Percentiles rank a stretch among this genome's conserved stretches.
Evolutionary conservation across 1,140 invertebrate genomes (phyloP).

Genomic region (Macrobrachium rosenbergii): DNA sequence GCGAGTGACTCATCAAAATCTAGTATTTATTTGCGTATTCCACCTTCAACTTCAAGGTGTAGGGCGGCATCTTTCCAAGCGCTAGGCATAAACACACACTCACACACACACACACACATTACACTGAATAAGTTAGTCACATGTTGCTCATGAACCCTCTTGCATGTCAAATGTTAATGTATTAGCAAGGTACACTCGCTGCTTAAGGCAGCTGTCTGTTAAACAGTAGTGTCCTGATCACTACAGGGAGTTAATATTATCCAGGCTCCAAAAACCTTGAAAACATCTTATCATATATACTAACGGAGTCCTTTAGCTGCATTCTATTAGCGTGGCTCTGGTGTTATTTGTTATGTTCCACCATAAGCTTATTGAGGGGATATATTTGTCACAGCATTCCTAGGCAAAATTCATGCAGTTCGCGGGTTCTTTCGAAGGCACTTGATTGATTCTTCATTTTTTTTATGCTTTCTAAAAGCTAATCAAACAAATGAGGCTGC

Average conservation of each 20-base stretch:
- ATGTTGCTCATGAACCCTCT: constrained; percentile 8
- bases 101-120: constrained; percentile 44
- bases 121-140: constrained; percentile 36
- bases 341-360: too few species aligned
- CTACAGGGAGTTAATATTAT: constrained; percentile 13
- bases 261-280: background rate
- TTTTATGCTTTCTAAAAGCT: too few species aligned
- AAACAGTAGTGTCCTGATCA: constrained; percentile 1
- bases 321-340: too few species aligned
- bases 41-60: background rate
- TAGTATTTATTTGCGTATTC: too few species aligned
- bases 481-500: too few species aligned
- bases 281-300: background rate
- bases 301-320: background rate
- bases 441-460: background rate
- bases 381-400: too few species aligned
- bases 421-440: background rate
- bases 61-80: constrained; percentile 29
- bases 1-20: background rate
- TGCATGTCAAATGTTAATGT: constrained; percentile 52
- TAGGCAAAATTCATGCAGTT: too few species aligned
- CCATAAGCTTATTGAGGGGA: too few species aligned
- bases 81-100: constrained; percentile 21
- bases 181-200: constrained; percentile 38
- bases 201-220: background rate